phyloP scores from a whole-genome alignment of 1,140 invertebrate genomes.

The Drosophila willistoni region DNA sequence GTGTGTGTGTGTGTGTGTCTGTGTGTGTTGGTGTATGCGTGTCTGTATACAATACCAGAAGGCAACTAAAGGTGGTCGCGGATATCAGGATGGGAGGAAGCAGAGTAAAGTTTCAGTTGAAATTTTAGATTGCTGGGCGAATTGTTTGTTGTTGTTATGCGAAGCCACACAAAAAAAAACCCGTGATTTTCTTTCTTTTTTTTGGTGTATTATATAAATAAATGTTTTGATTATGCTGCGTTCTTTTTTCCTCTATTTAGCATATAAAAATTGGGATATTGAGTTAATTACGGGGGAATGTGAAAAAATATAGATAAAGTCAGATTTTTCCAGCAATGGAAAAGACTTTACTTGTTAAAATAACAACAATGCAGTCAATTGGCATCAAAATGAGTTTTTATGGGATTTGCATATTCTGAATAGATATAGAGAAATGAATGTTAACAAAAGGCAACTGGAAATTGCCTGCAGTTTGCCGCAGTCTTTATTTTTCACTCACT shows the following conservation, averaged over 20 bases:
- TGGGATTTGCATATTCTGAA: constrained; percentile 77
- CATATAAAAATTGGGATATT: constrained; percentile 53
- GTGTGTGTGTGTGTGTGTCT: not conserved
- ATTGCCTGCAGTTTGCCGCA: constrained; percentile 44
- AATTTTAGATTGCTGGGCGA: not conserved
- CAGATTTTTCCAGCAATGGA: constrained; percentile 4
- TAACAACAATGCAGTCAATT: constrained; percentile 72
- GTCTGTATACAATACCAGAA: not conserved
- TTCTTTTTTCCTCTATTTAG: constrained; percentile 18
- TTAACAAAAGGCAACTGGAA: constrained; percentile 53
- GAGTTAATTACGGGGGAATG: constrained; percentile 63
- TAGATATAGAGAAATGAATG: constrained; percentile 54
- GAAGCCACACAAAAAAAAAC: not conserved
- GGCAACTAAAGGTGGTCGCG: constrained; percentile 4
- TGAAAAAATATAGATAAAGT: constrained; percentile 9
- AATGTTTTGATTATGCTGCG: not conserved
- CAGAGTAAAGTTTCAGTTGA: not conserved
- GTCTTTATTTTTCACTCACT: not conserved
- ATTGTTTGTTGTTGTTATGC: constrained; percentile 6
- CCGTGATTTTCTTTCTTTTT: not conserved
- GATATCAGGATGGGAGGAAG: not conserved
- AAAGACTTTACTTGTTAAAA: constrained; percentile 20
- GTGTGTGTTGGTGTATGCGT: not conserved
- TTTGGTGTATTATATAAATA: not conserved
- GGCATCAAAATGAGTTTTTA: constrained; percentile 78